Conservation (phyloP, 92 coral and sea anemone genomes). For the Pocillopora meandrina region DNA sequence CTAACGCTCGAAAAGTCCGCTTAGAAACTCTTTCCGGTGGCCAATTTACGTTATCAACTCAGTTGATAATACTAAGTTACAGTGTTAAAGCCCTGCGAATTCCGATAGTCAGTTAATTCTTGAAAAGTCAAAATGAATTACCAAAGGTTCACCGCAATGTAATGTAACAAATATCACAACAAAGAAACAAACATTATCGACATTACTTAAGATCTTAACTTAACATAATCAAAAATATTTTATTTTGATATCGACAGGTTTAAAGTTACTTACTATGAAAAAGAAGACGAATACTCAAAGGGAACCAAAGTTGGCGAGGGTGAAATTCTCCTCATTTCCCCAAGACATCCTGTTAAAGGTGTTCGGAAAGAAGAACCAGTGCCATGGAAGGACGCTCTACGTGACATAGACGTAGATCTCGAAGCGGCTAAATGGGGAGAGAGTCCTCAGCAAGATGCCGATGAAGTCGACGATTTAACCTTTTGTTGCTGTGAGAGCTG, state of each 20-base stretch:
- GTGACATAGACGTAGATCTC: slow-evolving; percentile 5
- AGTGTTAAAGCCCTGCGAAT: too few relatives aligned
- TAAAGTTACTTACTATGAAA: slow-evolving; percentile 5
- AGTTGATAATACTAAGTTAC: too few relatives aligned
- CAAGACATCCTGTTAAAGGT: slow-evolving; percentile 8
- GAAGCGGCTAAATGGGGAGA: slow-evolving; percentile 17
- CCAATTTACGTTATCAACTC: too few relatives aligned
- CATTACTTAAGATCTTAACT: too few relatives aligned
- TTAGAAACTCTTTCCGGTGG: too few relatives aligned
- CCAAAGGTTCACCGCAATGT: too few relatives aligned
- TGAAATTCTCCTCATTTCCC: neutral
- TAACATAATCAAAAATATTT: too few relatives aligned
- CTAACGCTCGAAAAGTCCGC: too few relatives aligned
- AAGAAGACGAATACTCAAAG: neutral
- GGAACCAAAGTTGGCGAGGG: slow-evolving; percentile 13
- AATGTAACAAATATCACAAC: too few relatives aligned
- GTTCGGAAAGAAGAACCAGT: neutral
- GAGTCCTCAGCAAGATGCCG: neutral
- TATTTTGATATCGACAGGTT: slow-evolving; percentile 13
- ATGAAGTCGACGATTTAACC: slow-evolving; percentile 49
- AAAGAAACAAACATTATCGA: too few relatives aligned
- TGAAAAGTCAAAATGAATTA: too few relatives aligned
- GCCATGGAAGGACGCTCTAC: neutral
- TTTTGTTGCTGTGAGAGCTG: slow-evolving; percentile 67
- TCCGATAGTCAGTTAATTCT: too few relatives aligned